Evolutionary conservation across 2,113 vertebrate species (phyloP), one percentile per base, ranked within the genome.

Genomic region (Canis aureus): DNA sequence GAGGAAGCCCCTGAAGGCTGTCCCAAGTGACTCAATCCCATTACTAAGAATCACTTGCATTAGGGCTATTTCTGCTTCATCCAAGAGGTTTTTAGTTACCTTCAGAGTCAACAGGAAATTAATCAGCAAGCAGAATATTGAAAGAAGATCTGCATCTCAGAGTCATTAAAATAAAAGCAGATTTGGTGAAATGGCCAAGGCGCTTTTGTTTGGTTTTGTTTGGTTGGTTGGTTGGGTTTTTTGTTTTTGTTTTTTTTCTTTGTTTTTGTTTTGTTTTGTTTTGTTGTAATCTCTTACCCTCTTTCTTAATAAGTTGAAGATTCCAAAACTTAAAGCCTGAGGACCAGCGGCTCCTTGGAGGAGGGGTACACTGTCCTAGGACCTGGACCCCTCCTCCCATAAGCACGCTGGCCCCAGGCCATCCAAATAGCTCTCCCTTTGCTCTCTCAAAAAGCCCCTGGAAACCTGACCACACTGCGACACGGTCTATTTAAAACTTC

Each of bases 41-140:
- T 92, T 89, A 71, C 84, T 82, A 95, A 93, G 92, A 97, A 89
- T 79, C 80, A 15, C 84, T 96, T 60, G 38, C 87, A 80, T 83
- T 69, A 92, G 53, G 43, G 74, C 71, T 38, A 22, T 87, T 97
- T 80, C 83, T 88, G 60, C 27, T 95, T 83, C 80, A 22, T 96
- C 95, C 96, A 91, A 53, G 94, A 82, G 89, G 95, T 94, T 96
- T 97, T 97, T 66, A 86, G 64, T 96, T 96, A 96, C 96, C 91
- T 97, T 97, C 57, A 66, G 85, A 95, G 96, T 98, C 96, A 98
- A 98, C 97, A 98, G 97, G 97, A 98, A 98, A 98, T 97, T 97
- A 97, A 98, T 98, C 89, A 98, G 96, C 73, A 87, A 95, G 96
- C 71, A 88, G 84, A 98, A 97, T 83, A 96, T 29, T 89, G 97